Percentiles rank a stretch among this genome's conserved stretches.
These are phyloP conservation scores for Cebuella pygmaea DNA, from an alignment of 2,797 vertebrate species.

Conservation along the genomic window DNA sequence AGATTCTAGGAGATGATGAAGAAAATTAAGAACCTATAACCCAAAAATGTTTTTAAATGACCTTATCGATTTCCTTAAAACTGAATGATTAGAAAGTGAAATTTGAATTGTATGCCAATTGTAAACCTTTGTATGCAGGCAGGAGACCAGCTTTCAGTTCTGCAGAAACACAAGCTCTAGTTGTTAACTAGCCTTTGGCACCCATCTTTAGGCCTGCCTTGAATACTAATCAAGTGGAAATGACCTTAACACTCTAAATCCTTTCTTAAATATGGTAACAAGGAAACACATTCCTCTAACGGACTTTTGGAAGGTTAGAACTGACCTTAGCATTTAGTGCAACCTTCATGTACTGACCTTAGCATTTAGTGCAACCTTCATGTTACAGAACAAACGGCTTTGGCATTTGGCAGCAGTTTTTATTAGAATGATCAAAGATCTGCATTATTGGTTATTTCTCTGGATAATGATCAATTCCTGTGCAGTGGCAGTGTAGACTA, in stretches of 20 bases:
- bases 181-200: background rate
- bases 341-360: background rate
- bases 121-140: background rate
- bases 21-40: slow-evolving; percentile 47
- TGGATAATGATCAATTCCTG: background rate
- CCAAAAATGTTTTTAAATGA: slow-evolving; percentile 29
- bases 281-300: slow-evolving; percentile 24
- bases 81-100: slow-evolving; percentile 23
- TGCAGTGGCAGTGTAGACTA: background rate
- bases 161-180: background rate
- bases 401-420: background rate
- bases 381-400: background rate
- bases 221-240: slow-evolving; percentile 55
- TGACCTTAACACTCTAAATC: background rate
- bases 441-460: background rate
- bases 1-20: slow-evolving; percentile 35
- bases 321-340: background rate
- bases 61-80: slow-evolving; percentile 43
- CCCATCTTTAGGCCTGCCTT: background rate
- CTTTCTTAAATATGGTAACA: background rate
- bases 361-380: background rate
- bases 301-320: slow-evolving; percentile 18
- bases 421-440: slow-evolving; percentile 7
- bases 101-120: slow-evolving; percentile 44
- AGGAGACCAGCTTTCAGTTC: slow-evolving; percentile 17